A percentile compares a stretch with the other conserved stretches of the same genome.
Conservation (phyloP, 2,888 invertebrate genomes). For the Leucozona laternaria region DNA sequence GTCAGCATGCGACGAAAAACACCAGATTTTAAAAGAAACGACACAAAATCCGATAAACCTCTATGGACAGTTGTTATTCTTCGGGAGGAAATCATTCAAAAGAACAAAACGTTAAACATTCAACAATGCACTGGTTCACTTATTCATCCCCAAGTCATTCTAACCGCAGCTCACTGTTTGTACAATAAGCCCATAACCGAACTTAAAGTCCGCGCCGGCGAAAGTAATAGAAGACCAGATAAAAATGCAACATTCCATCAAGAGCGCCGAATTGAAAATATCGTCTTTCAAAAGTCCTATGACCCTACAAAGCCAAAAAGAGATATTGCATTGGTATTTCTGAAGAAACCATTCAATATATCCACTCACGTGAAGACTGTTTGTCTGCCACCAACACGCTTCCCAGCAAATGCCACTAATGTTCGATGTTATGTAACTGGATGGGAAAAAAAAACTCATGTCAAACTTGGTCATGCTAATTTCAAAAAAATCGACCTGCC, state of each 20-base stretch:
- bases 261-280: constrained; percentile 86
- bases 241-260: constrained; percentile 89
- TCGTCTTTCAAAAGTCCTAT: constrained; percentile 87
- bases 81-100: constrained; percentile 77
- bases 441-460: constrained; percentile 81
- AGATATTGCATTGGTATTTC: constrained; percentile 89
- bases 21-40: constrained; percentile 8
- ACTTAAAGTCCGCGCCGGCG: constrained; percentile 87
- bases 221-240: constrained; percentile 92
- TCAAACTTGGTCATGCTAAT: constrained; percentile 85
- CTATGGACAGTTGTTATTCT: constrained; percentile 85
- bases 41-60: constrained; percentile 77
- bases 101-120: constrained; percentile 72
- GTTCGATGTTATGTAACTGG: constrained; percentile 81
- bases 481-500: constrained; percentile 89
- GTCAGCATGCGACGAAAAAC: constrained; percentile 7
- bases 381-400: constrained; percentile 86
- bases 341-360: constrained; percentile 86
- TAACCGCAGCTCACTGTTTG: constrained; percentile 93
- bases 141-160: constrained; percentile 85
- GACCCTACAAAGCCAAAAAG: constrained; percentile 88
- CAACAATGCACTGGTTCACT: constrained; percentile 85
- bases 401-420: constrained; percentile 82
- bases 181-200: constrained; percentile 57
- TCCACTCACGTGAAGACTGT: constrained; percentile 88